Conservation (phyloP, 2,888 invertebrate genomes). For the Hypomecis atomaria region DNA sequence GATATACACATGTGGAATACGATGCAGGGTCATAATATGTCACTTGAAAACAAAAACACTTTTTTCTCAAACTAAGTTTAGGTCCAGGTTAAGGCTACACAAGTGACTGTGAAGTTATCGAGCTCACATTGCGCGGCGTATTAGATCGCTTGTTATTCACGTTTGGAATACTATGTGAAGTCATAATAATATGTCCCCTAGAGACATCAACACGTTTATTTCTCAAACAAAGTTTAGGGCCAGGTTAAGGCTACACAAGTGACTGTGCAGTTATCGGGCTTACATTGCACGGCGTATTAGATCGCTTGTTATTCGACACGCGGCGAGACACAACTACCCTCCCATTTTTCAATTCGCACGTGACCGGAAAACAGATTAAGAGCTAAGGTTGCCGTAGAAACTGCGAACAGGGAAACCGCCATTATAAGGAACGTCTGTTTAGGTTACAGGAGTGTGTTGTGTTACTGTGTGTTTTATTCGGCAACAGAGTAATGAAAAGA, state of each 20-base stretch:
- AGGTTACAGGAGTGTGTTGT: not conserved
- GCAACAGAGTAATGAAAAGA: not conserved
- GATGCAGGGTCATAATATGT: too few species aligned
- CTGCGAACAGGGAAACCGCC: conserved; percentile 20
- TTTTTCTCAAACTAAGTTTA: too few species aligned
- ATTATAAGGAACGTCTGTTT: conserved; percentile 7
- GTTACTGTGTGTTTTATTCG: not conserved
- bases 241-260: not conserved
- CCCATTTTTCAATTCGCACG: conserved; percentile 74
- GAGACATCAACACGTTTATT: not conserved
- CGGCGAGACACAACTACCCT: conserved; percentile 59
- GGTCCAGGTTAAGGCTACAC: too few species aligned
- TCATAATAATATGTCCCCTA: not conserved
- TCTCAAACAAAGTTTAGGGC: not conserved
- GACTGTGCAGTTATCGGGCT: conserved; percentile 17
- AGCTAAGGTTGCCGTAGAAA: conserved; percentile 32
- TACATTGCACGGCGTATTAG: conserved; percentile 31
- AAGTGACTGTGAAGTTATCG: too few species aligned
- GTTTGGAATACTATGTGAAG: too few species aligned
- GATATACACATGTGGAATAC: too few species aligned
- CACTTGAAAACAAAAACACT: too few species aligned
- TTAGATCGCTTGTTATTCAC: too few species aligned
- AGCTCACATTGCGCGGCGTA: too few species aligned
- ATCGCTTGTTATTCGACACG: conserved; percentile 65
- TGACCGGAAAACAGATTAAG: conserved; percentile 61